phyloP scores from a whole-genome alignment of 1,140 invertebrate species.

The Onthophagus taurus region DNA sequence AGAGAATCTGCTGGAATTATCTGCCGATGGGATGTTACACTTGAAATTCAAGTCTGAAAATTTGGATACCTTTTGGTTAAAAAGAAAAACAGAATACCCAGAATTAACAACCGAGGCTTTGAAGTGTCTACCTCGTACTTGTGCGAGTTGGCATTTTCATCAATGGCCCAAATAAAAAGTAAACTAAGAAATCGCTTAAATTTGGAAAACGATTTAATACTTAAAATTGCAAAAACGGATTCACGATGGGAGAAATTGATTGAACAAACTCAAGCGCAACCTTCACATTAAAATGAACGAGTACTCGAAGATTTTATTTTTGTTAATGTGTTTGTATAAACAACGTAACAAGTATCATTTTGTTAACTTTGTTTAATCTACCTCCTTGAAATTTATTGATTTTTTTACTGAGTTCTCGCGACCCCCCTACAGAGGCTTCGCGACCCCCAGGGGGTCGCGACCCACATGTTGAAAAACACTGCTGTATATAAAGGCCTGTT shows the following conservation, averaged over 20 bases:
- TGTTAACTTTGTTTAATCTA: neutral
- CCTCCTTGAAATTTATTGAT: slow-evolving; percentile 1
- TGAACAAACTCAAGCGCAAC: slow-evolving; percentile 1
- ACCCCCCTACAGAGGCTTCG: neutral
- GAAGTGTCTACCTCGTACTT: slow-evolving; percentile 1
- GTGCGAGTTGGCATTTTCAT: slow-evolving; percentile 1
- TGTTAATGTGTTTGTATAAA: neutral
- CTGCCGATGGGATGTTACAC: too few relatives aligned
- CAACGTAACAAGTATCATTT: slow-evolving; percentile 1
- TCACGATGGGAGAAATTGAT: slow-evolving; percentile 1
- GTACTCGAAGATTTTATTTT: neutral
- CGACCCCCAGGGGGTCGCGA: too few relatives aligned
- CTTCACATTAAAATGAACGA: slow-evolving; percentile 1
- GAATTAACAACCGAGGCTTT: too few relatives aligned
- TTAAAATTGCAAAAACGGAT: too few relatives aligned
- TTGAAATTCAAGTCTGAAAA: slow-evolving; percentile 1
- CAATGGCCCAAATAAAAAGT: slow-evolving; percentile 1
- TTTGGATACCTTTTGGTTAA: slow-evolving; percentile 1
- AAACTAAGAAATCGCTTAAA: too few relatives aligned
- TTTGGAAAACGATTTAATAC: too few relatives aligned
- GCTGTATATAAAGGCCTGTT: too few relatives aligned
- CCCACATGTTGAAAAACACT: neutral
- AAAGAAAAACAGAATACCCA: slow-evolving; percentile 1
- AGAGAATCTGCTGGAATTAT: too few relatives aligned
- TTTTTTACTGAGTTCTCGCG: slow-evolving; percentile 3